Evolutionary conservation across 2,888 invertebrate species (phyloP).

Genomic region (Synergus japonicus): DNA sequence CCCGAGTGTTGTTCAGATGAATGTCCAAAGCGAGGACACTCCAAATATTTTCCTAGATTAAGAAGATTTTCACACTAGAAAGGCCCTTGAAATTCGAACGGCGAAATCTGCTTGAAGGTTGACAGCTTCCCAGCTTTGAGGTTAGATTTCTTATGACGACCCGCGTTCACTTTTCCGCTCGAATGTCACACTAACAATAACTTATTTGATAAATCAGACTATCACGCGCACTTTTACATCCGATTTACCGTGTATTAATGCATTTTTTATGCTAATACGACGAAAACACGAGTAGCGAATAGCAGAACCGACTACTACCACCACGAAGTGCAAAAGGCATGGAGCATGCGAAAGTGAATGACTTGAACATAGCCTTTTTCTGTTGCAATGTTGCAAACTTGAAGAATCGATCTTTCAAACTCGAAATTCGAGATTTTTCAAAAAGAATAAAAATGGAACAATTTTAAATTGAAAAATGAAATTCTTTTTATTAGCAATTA

Average conservation of each 20-base stretch:
- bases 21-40: slow-evolving; percentile 31
- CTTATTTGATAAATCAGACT: background rate
- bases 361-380: too few relatives aligned
- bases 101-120: slow-evolving; percentile 48
- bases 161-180: background rate
- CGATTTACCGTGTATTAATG: background rate
- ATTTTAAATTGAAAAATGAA: too few relatives aligned
- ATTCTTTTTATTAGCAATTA: too few relatives aligned
- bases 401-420: background rate
- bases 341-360: too few relatives aligned
- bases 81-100: slow-evolving; percentile 43
- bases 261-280: background rate
- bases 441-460: background rate
- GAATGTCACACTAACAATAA: slow-evolving; percentile 42
- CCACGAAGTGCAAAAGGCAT: too few relatives aligned
- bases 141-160: slow-evolving; percentile 53
- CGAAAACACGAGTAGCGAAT: background rate
- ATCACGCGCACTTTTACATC: background rate
- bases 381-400: too few relatives aligned
- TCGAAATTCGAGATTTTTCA: slow-evolving; percentile 10
- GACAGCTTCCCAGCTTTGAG: slow-evolving; percentile 55
- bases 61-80: background rate
- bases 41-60: background rate
- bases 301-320: slow-evolving; percentile 20
- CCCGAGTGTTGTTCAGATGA: slow-evolving; percentile 43